phyloP scores from a whole-genome alignment of 2,888 invertebrate genomes.

The Cosmia trapezina region DNA sequence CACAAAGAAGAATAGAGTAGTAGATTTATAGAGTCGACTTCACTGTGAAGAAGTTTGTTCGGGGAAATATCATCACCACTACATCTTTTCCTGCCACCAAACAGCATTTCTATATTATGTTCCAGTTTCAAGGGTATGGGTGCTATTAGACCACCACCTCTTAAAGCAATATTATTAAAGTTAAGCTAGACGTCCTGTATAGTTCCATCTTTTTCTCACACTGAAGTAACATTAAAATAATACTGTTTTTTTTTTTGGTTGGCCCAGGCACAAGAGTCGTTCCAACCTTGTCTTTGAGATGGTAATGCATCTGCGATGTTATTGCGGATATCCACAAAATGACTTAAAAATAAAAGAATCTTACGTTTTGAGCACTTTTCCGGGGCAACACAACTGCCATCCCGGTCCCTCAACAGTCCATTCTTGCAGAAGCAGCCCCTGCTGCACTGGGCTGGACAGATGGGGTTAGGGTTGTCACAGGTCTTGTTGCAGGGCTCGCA shows the following conservation, averaged over 20 bases:
- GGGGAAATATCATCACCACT: neutral
- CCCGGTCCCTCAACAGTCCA: conserved; percentile 71
- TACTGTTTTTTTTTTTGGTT: too few relatives aligned
- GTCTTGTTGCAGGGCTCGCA: conserved; percentile 79
- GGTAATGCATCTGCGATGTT: neutral
- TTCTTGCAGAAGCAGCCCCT: conserved; percentile 82
- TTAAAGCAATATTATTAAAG: too few relatives aligned
- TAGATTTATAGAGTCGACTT: neutral
- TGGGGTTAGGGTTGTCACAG: conserved; percentile 79
- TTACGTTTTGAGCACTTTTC: conserved; percentile 71
- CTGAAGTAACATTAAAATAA: too few relatives aligned
- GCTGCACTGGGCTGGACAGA: conserved; percentile 81
- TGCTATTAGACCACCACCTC: neutral
- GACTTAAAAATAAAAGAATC: neutral
- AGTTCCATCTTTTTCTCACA: too few relatives aligned
- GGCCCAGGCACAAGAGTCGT: neutral
- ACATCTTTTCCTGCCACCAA: neutral
- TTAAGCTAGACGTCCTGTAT: too few relatives aligned
- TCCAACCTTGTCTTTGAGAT: neutral
- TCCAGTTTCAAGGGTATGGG: neutral
- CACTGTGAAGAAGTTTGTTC: neutral
- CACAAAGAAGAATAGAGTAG: neutral
- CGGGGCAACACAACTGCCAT: conserved; percentile 74
- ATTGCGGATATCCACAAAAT: too few relatives aligned
- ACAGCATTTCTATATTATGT: neutral